Percentiles rank a stretch among this genome's conserved stretches.
Conservation (phyloP, 1,140 invertebrate genomes). For the Ruditapes philippinarum region DNA sequence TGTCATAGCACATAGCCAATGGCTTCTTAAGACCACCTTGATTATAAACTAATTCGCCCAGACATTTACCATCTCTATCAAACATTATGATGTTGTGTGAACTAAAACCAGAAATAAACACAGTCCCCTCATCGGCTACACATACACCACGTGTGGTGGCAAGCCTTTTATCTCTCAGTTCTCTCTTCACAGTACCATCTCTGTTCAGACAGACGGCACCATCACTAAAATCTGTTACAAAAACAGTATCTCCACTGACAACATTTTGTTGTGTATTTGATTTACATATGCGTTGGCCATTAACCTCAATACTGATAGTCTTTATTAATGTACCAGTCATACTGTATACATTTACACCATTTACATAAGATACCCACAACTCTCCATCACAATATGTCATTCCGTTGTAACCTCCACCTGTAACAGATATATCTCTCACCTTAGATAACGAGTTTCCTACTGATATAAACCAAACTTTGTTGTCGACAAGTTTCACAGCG, state of each 20-base stretch:
- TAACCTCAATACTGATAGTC: not conserved
- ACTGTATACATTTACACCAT: not conserved
- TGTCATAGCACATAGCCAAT: not conserved
- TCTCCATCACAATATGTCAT: not conserved
- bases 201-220: not conserved
- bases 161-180: not conserved
- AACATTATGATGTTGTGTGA: not conserved
- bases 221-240: not conserved
- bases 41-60: not conserved
- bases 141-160: not conserved
- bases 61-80: not conserved
- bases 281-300: slow-evolving; percentile 3
- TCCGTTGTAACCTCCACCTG: not conserved
- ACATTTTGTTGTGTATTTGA: not conserved
- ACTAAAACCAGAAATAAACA: not conserved
- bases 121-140: not conserved
- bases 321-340: not conserved
- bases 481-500: not conserved
- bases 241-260: not conserved
- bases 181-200: not conserved
- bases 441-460: not conserved
- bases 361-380: not conserved
- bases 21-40: not conserved
- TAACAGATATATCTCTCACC: not conserved
- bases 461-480: not conserved